Percentiles rank a stretch among this genome's conserved stretches.
Conservation (phyloP, 2,113 vertebrate species). For the Merops nubicus region DNA sequence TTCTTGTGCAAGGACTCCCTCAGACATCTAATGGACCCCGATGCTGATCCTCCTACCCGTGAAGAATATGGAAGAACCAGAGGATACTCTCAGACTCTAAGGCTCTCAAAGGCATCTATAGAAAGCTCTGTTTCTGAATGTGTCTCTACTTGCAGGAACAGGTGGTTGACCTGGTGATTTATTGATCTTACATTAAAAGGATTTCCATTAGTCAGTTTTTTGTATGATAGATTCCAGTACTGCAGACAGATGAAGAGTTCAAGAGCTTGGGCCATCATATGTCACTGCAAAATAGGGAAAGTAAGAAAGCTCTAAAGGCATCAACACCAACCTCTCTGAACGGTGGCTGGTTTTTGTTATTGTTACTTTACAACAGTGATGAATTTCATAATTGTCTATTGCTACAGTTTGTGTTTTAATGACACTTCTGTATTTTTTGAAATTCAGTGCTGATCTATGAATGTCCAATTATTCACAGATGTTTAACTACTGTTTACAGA, state of each 20-base stretch:
- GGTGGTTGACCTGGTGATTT: not conserved
- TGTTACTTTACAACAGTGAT: not conserved
- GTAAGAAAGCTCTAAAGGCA: not conserved
- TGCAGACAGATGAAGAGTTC: not conserved
- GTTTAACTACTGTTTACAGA: constrained; percentile 15
- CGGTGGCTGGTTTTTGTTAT: not conserved
- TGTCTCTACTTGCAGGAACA: not conserved
- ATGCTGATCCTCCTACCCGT: not conserved
- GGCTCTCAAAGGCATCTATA: not conserved
- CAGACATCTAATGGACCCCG: not conserved
- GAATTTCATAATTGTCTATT: not conserved
- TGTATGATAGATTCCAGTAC: not conserved
- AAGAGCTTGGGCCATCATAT: not conserved
- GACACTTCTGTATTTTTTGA: not conserved
- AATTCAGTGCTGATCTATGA: not conserved
- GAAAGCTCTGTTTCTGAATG: not conserved
- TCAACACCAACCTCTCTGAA: not conserved
- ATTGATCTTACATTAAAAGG: not conserved
- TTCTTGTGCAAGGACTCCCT: not conserved
- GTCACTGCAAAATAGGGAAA: not conserved
- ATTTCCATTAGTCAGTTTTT: not conserved
- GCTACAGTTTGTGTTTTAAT: not conserved
- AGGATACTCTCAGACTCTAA: not conserved
- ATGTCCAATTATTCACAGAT: not conserved
- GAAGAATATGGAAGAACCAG: not conserved